Evolutionary conservation across 2,113 vertebrate species (phyloP), one percentile per base, ranked within the genome.

Genomic region (Manacus vitellinus): DNA sequence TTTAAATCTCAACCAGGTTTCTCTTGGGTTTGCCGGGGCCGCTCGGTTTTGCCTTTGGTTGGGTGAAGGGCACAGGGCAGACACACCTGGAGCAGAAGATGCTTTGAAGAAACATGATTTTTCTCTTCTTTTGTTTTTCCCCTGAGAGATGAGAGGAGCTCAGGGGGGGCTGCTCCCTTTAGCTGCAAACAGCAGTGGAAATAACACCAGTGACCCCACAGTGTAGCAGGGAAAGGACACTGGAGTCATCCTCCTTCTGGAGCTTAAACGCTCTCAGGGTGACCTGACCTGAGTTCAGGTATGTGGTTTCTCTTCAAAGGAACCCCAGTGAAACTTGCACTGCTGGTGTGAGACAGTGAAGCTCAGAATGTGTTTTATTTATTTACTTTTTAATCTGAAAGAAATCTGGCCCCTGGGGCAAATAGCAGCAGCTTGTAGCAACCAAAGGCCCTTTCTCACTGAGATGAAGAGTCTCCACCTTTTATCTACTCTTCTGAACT

Each of bases 141-240:
- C 51, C 20, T 5, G 1, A 66, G 82, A 66, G 49, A 14, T 37
- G 63, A 76, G 79, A 63, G 39, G 55, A 73, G 74, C 59, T 68
- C 46, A 39, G 8, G 0, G 20, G 14, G 35, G n/a, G 22, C 44
- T 35, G 35, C 39, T 61, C 46, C 6, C 2, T 43, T 80, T 73
- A 49, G 67, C 71, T 54, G 61, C 68, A 78, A 59, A 61, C 51
- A 67, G 76, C 51, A 55, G 51, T 27, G 18, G 72, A 43, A 89
- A 71, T 63, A 47, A 88, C 0, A 1, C 6, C 3, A 39, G 33
- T 0, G 0, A 24, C 24, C 8, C 37, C 1, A 1, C 8, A 1
- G 8, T 56, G 75, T 78, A 76, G 41, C 7, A 10, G 10, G 65
- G 31, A 54, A 63, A 62, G 63, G 75, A 63, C 27, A 21, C 65